These are phyloP conservation scores for Pagetopsis macropterus DNA, from an alignment of 2,797 vertebrate species.

Conservation along the genomic window DNA sequence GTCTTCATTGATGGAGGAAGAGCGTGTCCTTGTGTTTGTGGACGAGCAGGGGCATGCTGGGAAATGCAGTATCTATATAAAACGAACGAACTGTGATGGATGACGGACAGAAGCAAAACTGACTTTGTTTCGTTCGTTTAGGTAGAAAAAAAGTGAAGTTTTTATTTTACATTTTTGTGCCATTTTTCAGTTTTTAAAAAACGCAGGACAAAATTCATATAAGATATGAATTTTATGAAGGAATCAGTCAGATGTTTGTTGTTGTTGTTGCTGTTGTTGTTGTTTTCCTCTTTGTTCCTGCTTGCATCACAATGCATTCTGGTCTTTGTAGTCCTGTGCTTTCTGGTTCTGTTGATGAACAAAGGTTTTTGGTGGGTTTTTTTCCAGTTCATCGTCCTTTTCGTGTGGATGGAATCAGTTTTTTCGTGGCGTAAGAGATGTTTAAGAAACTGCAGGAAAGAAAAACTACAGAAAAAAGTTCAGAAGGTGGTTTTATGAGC, in stretches of 20 bases:
- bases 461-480: constrained; percentile 47
- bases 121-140: constrained; percentile 15
- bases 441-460: constrained; percentile 28
- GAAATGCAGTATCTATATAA: constrained; percentile 69
- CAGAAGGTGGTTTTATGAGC: constrained; percentile 63
- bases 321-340: constrained; percentile 81
- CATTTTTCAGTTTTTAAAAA: constrained; percentile 64
- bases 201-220: constrained; percentile 66
- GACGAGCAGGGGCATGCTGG: constrained; percentile 67
- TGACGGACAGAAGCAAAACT: constrained; percentile 20
- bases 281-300: constrained; percentile 76
- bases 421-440: constrained; percentile 67
- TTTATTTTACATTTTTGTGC: constrained; percentile 68
- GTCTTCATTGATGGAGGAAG: constrained; percentile 26
- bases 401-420: constrained; percentile 61
- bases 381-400: constrained; percentile 47
- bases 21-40: constrained; percentile 49
- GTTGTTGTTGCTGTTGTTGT: constrained; percentile 72
- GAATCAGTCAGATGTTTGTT: constrained; percentile 72
- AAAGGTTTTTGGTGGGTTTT: constrained; percentile 15
- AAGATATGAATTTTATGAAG: constrained; percentile 73
- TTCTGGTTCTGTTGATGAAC: constrained; percentile 38
- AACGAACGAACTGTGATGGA: constrained; percentile 53
- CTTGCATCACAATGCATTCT: constrained; percentile 82
- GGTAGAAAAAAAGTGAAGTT: constrained; percentile 19